Conservation (phyloP, 2,113 vertebrate species). For the Nipponia nippon region DNA sequence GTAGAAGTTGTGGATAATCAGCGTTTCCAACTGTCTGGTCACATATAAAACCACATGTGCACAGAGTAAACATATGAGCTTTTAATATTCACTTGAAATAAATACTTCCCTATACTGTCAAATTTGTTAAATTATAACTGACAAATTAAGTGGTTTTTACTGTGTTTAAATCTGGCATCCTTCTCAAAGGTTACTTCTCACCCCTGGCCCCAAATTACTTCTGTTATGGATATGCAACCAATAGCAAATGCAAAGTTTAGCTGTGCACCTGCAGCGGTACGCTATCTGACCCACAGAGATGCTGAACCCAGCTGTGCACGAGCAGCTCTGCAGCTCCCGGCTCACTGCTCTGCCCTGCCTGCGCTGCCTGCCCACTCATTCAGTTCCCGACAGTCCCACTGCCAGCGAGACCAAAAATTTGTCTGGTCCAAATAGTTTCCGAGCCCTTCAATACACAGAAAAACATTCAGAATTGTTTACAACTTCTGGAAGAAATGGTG, state of each 20-base stretch:
- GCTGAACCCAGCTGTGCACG: not conserved
- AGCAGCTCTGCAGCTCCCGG: not conserved
- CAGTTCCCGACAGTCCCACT: fast-evolving
- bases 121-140: not conserved
- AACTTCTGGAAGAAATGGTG: not conserved
- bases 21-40: not conserved
- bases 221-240: not conserved
- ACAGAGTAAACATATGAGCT: not conserved
- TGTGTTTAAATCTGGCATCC: not conserved
- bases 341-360: not conserved
- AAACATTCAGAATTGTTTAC: not conserved
- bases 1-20: not conserved
- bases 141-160: not conserved
- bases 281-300: not conserved
- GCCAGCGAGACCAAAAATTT: not conserved
- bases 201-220: not conserved
- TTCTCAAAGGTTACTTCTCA: not conserved
- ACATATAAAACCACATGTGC: not conserved
- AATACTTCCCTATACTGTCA: not conserved
- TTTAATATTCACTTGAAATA: not conserved
- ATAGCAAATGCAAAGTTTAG: no score
- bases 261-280: not conserved
- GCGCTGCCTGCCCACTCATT: not conserved
- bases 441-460: not conserved
- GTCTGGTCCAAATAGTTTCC: not conserved